These are phyloP conservation scores for Gephyroberyx darwinii DNA, from an alignment of 2,797 vertebrate genomes.

Conservation along the genomic window DNA sequence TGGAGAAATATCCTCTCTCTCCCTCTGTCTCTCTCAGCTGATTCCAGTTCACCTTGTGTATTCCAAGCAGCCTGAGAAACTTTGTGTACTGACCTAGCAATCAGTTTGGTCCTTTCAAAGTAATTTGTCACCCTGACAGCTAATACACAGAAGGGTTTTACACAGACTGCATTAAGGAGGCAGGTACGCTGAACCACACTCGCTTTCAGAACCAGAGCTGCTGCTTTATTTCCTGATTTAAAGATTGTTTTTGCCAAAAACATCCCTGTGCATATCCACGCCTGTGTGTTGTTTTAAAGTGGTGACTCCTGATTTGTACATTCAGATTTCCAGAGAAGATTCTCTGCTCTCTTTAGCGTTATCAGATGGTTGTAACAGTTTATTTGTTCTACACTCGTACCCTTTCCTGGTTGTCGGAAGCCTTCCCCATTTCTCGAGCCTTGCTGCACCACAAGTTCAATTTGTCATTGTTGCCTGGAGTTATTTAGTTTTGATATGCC, in stretches of 20 bases:
- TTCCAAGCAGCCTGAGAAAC: constrained; percentile 41
- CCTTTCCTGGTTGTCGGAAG: constrained; percentile 26
- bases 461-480: constrained; percentile 22
- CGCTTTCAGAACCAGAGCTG: constrained; percentile 13
- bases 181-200: constrained; percentile 33
- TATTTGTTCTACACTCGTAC: no score
- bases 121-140: constrained; percentile 63
- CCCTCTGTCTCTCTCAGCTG: constrained; percentile 48
- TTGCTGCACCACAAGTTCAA: constrained; percentile 17
- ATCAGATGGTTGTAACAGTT: no score
- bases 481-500: constrained; percentile 29
- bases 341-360: no score
- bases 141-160: constrained; percentile 39
- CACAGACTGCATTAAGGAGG: constrained; percentile 41
- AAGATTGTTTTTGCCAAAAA: constrained; percentile 12
- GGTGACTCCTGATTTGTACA: constrained; percentile 6
- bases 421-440: constrained; percentile 40
- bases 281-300: constrained; percentile 19
- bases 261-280: no score
- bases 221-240: constrained; percentile 33
- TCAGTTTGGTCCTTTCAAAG: constrained; percentile 57
- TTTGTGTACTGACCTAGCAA: constrained; percentile 59
- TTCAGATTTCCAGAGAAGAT: not conserved
- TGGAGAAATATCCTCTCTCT: constrained; percentile 48
- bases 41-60: constrained; percentile 35